Base-by-base conservation (phyloP, 2,888 invertebrate genomes). In the Diarsia dahlii region DNA sequence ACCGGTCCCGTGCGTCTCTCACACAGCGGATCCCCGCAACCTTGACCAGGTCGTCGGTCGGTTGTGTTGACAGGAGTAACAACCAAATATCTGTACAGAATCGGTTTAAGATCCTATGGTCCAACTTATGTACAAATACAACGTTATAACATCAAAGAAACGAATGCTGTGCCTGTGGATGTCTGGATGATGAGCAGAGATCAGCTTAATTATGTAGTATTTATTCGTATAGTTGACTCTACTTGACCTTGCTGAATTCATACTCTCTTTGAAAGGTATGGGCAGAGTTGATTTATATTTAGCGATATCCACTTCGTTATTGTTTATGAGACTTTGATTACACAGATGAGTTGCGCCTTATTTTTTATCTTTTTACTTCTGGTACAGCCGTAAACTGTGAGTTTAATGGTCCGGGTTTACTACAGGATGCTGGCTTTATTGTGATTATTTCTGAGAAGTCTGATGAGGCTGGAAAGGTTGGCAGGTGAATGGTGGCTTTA, bases 321-420 rank as follows among this genome's bases (percentile, higher is more conserved):
- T 74, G 87, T 84, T 80, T 86, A 84, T 84, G 74, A 80, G 74
- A 63, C 73, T 86, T 84, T 82, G 67, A 85, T 86, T 80, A 76
- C 69, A 77, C 70, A 74, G 71, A 70, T 78, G 69, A 80, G 69
- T 58, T 75, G 62, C 20, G 20, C 46, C 48, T 71, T 52, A 83
- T 84, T 83, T 80, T 82, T 74, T 72, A 52, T 45, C 12, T 72
- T 76, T 68, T 68, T 54, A 15, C 39, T 48, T 80, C 48, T 66
- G 62, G 67, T 76, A 39, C 64, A 69, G 77, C 69, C 71, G 68
- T 77, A 84, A 81, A 73, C 56, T 71, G 64, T 60, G 54, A 34
- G 64, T 77, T 83, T 80, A 77, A 83, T 84, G 71, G 77, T 73
- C 52, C 13, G 23, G 67, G 64, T 70, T 83, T 76, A 72, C 54